Evolutionary conservation across 2,888 invertebrate species (phyloP).

Genomic region (Perizoma affinitatum): DNA sequence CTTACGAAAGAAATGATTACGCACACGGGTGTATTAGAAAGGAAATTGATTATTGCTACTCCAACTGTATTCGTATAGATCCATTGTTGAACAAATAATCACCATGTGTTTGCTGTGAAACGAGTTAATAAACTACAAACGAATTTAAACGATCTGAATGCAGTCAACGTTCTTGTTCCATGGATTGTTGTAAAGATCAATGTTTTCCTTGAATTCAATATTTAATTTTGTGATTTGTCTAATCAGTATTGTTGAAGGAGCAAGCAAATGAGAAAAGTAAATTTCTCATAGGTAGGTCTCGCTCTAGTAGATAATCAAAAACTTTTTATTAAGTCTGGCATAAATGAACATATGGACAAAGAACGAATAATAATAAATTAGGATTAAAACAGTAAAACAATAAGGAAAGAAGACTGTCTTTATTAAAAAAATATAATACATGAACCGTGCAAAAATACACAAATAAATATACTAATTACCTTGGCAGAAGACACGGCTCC

Average conservation of each 20-base stretch:
- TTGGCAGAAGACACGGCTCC: conserved; percentile 35
- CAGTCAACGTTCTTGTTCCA: not conserved
- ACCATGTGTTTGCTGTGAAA: conserved; percentile 9
- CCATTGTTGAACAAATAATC: conserved; percentile 12
- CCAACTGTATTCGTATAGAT: conserved; percentile 12
- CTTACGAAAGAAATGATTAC: conserved; percentile 21
- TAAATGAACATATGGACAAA: not conserved
- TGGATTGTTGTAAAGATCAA: not conserved
- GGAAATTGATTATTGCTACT: conserved; percentile 30
- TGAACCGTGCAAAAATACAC: not conserved
- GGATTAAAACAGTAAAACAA: not conserved
- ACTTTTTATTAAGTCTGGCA: too few species aligned
- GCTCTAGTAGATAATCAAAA: too few species aligned
- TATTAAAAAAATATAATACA: not conserved
- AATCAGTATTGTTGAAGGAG: not conserved
- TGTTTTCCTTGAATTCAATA: not conserved
- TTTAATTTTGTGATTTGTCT: not conserved
- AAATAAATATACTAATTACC: conserved; percentile 40
- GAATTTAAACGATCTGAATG: conserved; percentile 12
- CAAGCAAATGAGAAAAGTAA: too few species aligned
- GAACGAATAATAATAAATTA: not conserved
- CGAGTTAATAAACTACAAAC: conserved; percentile 17
- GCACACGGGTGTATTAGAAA: conserved; percentile 39
- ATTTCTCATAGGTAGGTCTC: too few species aligned
- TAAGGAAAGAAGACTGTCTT: too few species aligned